phyloP scores from a whole-genome alignment of 1,140 invertebrate species.

The Chlorops oryzae region DNA sequence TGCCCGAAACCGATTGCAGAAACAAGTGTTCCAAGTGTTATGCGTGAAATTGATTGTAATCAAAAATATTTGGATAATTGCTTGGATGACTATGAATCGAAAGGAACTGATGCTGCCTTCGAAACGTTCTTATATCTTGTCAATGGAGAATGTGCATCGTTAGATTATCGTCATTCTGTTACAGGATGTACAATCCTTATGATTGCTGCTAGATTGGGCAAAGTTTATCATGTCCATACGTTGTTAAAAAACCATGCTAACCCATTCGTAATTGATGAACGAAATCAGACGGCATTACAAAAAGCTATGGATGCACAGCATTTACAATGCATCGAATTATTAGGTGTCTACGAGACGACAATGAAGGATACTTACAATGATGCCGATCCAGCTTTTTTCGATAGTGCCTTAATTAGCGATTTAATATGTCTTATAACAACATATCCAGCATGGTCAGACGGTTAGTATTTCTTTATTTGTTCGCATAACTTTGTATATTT shows the following conservation, averaged over 20 bases:
- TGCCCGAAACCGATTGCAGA: too few species aligned
- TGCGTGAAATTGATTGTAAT: slow-evolving; percentile 51
- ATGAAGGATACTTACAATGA: slow-evolving; percentile 20
- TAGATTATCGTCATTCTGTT: slow-evolving; percentile 61
- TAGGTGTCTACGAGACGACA: too few species aligned
- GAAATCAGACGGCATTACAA: too few species aligned
- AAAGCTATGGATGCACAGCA: too few species aligned
- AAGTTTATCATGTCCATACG: slow-evolving; percentile 55
- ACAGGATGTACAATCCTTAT: slow-evolving; percentile 66
- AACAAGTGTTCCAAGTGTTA: slow-evolving; percentile 52
- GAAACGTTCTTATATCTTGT: slow-evolving; percentile 61
- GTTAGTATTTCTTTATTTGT: too few species aligned
- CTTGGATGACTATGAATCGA: slow-evolving; percentile 28
- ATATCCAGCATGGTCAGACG: too few species aligned
- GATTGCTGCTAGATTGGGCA: slow-evolving; percentile 61
- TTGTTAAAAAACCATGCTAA: slow-evolving; percentile 63
- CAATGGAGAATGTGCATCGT: slow-evolving; percentile 58
- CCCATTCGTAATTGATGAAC: slow-evolving; percentile 55
- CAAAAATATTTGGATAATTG: slow-evolving; percentile 26
- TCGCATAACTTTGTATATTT: too few species aligned
- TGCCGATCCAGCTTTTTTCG: slow-evolving; percentile 22
- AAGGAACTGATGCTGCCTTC: slow-evolving; percentile 50
- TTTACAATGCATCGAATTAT: too few species aligned
- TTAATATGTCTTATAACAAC: slow-evolving; percentile 24
- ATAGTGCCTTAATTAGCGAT: slow-evolving; percentile 29